Percentiles rank a stretch among this genome's conserved stretches.
Conservation (phyloP, 2,113 vertebrate genomes). For the Leptobrachium ailaonicum region DNA sequence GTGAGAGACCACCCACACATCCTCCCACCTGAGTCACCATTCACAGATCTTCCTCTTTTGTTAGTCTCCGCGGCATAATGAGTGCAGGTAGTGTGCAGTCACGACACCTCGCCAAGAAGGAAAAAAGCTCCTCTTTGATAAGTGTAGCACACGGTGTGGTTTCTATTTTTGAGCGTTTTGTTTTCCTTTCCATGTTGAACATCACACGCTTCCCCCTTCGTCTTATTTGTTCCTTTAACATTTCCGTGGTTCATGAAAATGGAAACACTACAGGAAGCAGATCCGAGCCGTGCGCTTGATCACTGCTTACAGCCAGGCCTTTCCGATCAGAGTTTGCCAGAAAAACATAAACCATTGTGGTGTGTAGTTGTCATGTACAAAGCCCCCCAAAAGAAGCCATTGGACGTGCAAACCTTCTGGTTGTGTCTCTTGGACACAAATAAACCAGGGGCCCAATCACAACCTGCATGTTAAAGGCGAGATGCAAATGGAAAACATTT, state of each 20-base stretch:
- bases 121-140: slow-evolving; percentile 9
- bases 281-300: background rate
- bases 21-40: background rate
- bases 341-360: no score
- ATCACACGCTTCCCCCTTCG: slow-evolving; percentile 9
- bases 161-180: slow-evolving; percentile 27
- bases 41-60: slow-evolving; percentile 18
- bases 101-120: slow-evolving; percentile 7
- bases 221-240: slow-evolving; percentile 30
- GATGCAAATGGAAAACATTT: no score
- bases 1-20: slow-evolving; percentile 2
- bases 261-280: slow-evolving; percentile 33
- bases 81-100: slow-evolving; percentile 35
- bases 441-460: no score
- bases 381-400: no score
- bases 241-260: slow-evolving; percentile 22
- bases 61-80: slow-evolving; percentile 8
- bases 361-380: no score
- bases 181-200: slow-evolving; percentile 25
- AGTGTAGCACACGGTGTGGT: background rate
- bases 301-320: background rate
- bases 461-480: no score
- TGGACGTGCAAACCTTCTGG: no score
- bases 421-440: no score
- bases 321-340: no score